Evolutionary conservation across 2,888 invertebrate genomes (phyloP).

Genomic region (Stomorhina lunata): DNA sequence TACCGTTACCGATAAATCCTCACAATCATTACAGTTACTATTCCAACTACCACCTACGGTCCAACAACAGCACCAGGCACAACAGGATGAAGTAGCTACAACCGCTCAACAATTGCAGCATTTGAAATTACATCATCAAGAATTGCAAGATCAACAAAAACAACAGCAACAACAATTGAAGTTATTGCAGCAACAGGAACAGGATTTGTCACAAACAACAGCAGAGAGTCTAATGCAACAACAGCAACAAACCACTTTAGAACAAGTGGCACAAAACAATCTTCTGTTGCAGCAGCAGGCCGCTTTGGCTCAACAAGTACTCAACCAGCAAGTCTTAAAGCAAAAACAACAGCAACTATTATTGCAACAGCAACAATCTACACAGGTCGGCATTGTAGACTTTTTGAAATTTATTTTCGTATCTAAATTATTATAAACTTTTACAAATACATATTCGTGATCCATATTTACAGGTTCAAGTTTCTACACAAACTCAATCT

Average conservation of each 20-base stretch:
- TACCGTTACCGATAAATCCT: conserved; percentile 73
- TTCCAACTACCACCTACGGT: conserved; percentile 78
- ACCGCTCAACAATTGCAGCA: conserved; percentile 71
- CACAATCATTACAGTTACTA: conserved; percentile 78
- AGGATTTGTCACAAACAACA: conserved; percentile 69
- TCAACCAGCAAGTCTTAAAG: conserved; percentile 74
- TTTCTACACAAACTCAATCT: conserved; percentile 84
- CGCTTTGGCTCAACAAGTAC: conserved; percentile 72
- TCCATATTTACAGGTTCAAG: conserved; percentile 82
- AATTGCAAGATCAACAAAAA: conserved; percentile 69
- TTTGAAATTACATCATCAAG: conserved; percentile 70
- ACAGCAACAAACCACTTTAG: conserved; percentile 73
- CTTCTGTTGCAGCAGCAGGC: conserved; percentile 76
- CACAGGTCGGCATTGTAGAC: conserved; percentile 69
- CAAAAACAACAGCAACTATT: conserved; percentile 80
- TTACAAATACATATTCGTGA: background rate
- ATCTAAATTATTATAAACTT: background rate
- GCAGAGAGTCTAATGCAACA: conserved; percentile 72
- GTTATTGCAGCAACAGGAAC: conserved; percentile 73
- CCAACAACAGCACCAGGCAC: conserved; percentile 71
- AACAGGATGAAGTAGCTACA: conserved; percentile 68
- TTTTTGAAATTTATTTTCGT: background rate
- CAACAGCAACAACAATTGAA: conserved; percentile 72
- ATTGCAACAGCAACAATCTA: conserved; percentile 77
- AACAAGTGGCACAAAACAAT: conserved; percentile 77